Conservation (phyloP, 1,140 invertebrate species). For the Orius insidiosus region DNA sequence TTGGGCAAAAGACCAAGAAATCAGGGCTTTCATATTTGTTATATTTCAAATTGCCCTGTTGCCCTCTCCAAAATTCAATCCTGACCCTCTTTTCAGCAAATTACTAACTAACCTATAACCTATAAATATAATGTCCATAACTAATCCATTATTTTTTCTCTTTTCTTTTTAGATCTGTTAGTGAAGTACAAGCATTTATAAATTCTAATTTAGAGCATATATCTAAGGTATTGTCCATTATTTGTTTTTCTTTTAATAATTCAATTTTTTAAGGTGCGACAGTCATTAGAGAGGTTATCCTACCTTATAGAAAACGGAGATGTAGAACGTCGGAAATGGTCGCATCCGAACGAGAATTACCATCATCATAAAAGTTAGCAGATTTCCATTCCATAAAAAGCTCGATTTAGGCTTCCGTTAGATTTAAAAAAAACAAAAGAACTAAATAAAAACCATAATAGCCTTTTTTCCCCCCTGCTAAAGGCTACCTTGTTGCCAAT, state of each 20-base stretch:
- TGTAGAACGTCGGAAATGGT: slow-evolving; percentile 4
- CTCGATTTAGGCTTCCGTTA: no score
- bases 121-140: slow-evolving; percentile 6
- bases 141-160: slow-evolving; percentile 6
- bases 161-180: slow-evolving; percentile 16
- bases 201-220: slow-evolving; percentile 19
- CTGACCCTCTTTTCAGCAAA: background rate
- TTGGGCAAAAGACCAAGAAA: no score
- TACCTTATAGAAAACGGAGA: slow-evolving; percentile 15
- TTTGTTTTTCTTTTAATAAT: slow-evolving; percentile 2
- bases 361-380: slow-evolving; percentile 10
- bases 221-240: slow-evolving; percentile 15
- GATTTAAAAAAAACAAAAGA: no score
- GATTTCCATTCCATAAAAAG: no score
- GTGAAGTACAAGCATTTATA: slow-evolving; percentile 19
- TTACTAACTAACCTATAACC: background rate
- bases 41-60: background rate
- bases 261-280: slow-evolving; percentile 15
- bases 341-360: background rate
- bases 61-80: background rate
- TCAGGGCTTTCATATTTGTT: no score
- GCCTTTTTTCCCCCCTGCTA: no score
- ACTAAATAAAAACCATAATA: no score
- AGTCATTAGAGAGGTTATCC: slow-evolving; percentile 17
- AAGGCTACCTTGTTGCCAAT: no score